These are phyloP conservation scores for Pristionchus arcanus DNA, from an alignment of 2,888 invertebrate species.

Conservation along the genomic window DNA sequence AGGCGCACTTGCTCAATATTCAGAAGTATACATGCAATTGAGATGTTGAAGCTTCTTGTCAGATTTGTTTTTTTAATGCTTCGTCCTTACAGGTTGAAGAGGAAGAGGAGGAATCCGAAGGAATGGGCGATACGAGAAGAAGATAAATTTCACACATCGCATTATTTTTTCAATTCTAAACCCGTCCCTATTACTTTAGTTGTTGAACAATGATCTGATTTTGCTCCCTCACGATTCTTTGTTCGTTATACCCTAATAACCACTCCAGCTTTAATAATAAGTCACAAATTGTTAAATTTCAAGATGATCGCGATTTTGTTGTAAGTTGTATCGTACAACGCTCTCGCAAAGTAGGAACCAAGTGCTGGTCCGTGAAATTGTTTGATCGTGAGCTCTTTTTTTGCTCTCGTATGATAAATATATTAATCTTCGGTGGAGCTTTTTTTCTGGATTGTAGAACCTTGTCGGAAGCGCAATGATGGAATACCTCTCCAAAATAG, in stretches of 20 bases:
- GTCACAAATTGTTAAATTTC: neutral
- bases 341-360: neutral
- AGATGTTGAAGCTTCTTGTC: too few relatives aligned
- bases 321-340: slow-evolving; percentile 47
- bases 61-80: too few relatives aligned
- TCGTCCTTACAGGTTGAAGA: neutral
- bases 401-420: neutral
- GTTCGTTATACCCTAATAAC: slow-evolving; percentile 16
- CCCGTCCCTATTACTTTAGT: neutral
- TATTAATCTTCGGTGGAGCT: neutral
- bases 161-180: neutral
- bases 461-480: neutral
- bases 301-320: neutral
- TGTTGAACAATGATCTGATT: neutral
- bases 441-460: neutral
- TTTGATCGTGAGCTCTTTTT: neutral
- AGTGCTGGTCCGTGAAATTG: neutral
- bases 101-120: neutral
- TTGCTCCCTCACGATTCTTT: neutral
- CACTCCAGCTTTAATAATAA: slow-evolving; percentile 24
- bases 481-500: too few relatives aligned
- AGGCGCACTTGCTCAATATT: too few relatives aligned
- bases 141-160: neutral
- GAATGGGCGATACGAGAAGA: slow-evolving; percentile 1
- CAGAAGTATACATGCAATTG: too few relatives aligned